Percentiles rank a stretch among this genome's conserved stretches.
These are phyloP conservation scores for Orientallactaga sibirica DNA, from an alignment of 2,797 vertebrate genomes.

Conservation along the genomic window DNA sequence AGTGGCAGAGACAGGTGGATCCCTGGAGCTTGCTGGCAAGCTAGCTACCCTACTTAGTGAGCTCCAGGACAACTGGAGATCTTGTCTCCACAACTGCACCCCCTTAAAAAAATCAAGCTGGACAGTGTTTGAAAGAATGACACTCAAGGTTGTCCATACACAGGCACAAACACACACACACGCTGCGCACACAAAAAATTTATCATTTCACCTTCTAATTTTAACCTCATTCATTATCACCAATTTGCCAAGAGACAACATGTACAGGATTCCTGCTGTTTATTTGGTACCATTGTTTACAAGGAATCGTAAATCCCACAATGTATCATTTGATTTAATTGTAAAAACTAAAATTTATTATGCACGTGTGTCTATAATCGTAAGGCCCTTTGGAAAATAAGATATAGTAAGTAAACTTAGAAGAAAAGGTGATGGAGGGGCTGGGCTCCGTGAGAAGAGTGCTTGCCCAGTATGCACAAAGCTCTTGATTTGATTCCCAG, in stretches of 20 bases:
- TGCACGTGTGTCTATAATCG: neutral
- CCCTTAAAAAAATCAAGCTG: too few species aligned
- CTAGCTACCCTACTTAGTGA: too few species aligned
- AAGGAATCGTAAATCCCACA: constrained; percentile 57
- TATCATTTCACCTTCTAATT: constrained; percentile 27
- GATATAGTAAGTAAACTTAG: constrained; percentile 63
- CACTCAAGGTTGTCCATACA: too few species aligned
- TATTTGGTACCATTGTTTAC: constrained; percentile 16
- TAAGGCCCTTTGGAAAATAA: constrained; percentile 56
- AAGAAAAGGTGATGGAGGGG: constrained; percentile 44
- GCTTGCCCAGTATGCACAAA: neutral
- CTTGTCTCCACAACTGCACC: too few species aligned
- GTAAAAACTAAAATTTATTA: constrained; percentile 65
- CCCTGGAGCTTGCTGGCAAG: too few species aligned
- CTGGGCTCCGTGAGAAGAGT: neutral
- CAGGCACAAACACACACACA: too few species aligned
- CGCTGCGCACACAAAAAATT: neutral
- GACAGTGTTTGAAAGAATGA: too few species aligned
- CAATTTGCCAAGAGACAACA: constrained; percentile 31
- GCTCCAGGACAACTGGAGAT: too few species aligned
- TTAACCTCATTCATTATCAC: constrained; percentile 9
- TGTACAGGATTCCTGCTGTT: neutral
- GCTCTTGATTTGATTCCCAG: neutral
- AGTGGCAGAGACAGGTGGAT: too few species aligned
- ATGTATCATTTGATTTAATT: constrained; percentile 59